Percentiles rank a stretch among this genome's conserved stretches.
Conservation (phyloP, 2,113 vertebrate species). For the Antechinus flavipes region DNA sequence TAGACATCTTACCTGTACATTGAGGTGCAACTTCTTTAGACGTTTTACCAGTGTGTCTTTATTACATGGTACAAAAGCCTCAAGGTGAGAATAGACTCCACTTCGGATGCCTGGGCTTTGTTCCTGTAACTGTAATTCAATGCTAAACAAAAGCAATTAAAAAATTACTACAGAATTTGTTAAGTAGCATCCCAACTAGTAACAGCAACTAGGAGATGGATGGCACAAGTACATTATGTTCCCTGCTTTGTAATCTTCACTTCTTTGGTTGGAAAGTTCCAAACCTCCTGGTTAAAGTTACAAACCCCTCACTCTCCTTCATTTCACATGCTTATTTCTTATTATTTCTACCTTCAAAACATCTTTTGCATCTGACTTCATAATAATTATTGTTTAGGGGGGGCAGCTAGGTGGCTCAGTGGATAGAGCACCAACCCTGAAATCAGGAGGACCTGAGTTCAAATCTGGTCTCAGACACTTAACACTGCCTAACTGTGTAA, state of each 20-base stretch:
- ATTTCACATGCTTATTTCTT: neutral
- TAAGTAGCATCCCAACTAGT: neutral
- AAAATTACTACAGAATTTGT: slow-evolving; percentile 32
- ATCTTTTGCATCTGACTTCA: neutral
- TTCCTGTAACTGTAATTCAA: slow-evolving; percentile 97
- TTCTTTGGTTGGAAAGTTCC: neutral
- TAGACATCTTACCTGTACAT: slow-evolving; percentile 91
- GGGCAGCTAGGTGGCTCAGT: too few species aligned
- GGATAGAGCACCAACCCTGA: too few species aligned
- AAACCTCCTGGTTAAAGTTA: neutral
- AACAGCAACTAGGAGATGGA: neutral
- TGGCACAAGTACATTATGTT: slow-evolving; percentile 8
- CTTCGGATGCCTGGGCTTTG: slow-evolving; percentile 88
- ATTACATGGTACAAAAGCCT: slow-evolving; percentile 98
- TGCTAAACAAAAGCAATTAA: slow-evolving; percentile 85
- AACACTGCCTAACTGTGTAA: too few species aligned
- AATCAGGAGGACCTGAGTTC: too few species aligned
- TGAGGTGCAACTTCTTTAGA: slow-evolving; percentile 97
- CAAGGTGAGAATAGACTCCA: slow-evolving; percentile 94
- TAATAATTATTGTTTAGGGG: neutral
- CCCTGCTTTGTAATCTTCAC: neutral
- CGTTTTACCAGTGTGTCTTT: slow-evolving; percentile 97
- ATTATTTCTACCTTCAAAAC: neutral
- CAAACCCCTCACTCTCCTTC: too few species aligned
- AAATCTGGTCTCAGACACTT: too few species aligned